Evolutionary conservation across 1,140 invertebrate species (phyloP).

Genomic region (Apis cerana): DNA sequence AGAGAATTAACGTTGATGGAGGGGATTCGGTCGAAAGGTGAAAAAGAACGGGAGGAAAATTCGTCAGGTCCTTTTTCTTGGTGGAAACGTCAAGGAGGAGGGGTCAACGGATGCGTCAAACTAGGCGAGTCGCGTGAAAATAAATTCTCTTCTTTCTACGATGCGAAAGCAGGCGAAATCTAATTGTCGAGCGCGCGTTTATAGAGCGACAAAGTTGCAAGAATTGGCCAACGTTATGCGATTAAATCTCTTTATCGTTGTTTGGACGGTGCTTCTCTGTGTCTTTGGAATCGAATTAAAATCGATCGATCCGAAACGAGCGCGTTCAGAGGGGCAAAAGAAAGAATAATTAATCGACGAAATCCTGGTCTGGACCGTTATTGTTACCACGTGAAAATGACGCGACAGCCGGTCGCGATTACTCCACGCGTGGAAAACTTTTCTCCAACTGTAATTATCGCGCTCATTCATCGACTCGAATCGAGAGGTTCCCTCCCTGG

Average conservation of each 20-base stretch:
- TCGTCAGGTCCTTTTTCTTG: background rate
- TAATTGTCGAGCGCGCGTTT: background rate
- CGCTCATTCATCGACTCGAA: too few relatives aligned
- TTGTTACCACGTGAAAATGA: too few relatives aligned
- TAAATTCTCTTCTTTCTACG: background rate
- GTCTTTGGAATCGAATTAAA: constrained; percentile 14
- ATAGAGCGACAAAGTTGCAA: constrained; percentile 1
- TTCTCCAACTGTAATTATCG: too few relatives aligned
- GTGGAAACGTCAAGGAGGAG: background rate
- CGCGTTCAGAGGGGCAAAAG: too few relatives aligned
- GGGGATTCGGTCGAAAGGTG: background rate
- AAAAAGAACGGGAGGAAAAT: too few relatives aligned
- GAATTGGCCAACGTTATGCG: background rate
- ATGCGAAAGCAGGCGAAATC: background rate
- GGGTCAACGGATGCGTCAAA: too few relatives aligned
- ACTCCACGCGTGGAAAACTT: too few relatives aligned
- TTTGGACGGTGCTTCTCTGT: background rate
- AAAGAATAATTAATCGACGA: background rate
- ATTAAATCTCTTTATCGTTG: constrained; percentile 29
- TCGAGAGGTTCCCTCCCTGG: too few relatives aligned
- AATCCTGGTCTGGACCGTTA: too few relatives aligned
- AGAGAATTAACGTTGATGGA: background rate
- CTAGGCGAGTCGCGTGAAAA: background rate
- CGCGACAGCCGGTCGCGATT: too few relatives aligned
- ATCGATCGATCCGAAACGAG: background rate